phyloP scores from a whole-genome alignment of 2,797 vertebrate genomes.

The Chanos chanos region DNA sequence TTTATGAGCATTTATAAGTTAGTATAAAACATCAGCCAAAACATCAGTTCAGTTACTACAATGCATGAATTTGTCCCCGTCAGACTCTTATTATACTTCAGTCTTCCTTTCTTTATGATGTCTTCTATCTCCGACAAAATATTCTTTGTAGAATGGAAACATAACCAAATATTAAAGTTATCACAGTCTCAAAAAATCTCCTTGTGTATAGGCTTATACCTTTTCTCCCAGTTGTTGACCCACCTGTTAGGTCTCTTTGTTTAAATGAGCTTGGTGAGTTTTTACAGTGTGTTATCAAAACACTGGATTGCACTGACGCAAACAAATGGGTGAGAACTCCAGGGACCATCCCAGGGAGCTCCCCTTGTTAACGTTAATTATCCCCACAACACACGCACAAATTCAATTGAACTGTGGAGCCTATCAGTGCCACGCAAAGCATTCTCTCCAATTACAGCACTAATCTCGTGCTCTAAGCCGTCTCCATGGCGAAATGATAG shows the following conservation, averaged over 20 bases:
- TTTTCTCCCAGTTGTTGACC: no score
- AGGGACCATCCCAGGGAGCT: conserved; percentile 57
- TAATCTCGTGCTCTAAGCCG: conserved; percentile 33
- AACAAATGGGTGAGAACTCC: conserved; percentile 50
- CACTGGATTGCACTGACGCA: conserved; percentile 68
- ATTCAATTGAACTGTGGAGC: conserved; percentile 66
- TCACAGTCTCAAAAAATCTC: no score
- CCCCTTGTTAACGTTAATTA: conserved; percentile 78
- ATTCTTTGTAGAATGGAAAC: no score
- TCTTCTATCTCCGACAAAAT: no score
- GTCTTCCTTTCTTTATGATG: no score
- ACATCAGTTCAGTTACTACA: no score
- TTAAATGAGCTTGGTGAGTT: conserved; percentile 35
- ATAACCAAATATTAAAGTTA: no score
- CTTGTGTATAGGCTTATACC: not conserved
- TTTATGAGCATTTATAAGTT: no score
- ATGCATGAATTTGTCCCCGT: no score
- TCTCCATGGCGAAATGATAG: conserved; percentile 52
- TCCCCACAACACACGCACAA: conserved; percentile 59
- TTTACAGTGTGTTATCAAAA: conserved; percentile 44
- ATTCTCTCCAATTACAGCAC: conserved; percentile 68
- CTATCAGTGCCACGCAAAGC: conserved; percentile 49
- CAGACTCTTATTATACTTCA: no score
- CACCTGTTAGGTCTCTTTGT: conserved; percentile 35
- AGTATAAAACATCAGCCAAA: no score